Conservation (phyloP, 1,140 invertebrate species). For the Meloidogyne hapla region DNA sequence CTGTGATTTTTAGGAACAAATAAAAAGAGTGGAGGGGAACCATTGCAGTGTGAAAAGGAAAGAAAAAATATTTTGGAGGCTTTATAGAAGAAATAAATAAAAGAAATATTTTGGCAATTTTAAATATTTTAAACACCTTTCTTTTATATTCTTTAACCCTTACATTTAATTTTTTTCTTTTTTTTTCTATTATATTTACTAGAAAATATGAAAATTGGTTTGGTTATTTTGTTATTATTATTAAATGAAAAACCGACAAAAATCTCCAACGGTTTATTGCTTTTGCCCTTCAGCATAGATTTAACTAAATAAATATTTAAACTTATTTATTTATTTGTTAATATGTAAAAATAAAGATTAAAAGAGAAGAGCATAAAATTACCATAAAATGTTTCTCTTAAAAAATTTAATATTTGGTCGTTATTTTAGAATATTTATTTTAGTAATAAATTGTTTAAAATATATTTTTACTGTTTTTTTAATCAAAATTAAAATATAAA, state of each 20-base stretch:
- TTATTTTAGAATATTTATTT: too few species aligned
- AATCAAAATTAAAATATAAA: neutral
- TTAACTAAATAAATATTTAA: neutral
- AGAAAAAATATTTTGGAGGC: neutral
- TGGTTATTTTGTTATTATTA: neutral
- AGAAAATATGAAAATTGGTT: neutral
- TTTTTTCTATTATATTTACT: too few species aligned
- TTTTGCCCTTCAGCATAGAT: neutral
- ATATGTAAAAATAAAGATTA: too few species aligned
- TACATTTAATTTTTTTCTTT: neutral
- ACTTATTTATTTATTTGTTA: too few species aligned
- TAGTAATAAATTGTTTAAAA: too few species aligned
- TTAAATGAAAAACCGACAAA: too few species aligned
- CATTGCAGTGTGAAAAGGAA: neutral
- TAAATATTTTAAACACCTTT: too few species aligned
- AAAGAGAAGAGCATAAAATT: too few species aligned
- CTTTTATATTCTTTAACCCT: neutral
- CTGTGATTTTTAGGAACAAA: neutral
- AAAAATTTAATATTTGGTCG: too few species aligned
- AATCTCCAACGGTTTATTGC: neutral
- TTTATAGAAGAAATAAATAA: neutral
- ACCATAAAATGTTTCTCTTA: too few species aligned
- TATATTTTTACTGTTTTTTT: too few species aligned
- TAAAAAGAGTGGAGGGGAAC: too few species aligned
- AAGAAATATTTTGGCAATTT: slow-evolving; percentile 3